Base-by-base conservation (phyloP, 1,140 invertebrate species). In the Papilio helenus region DNA sequence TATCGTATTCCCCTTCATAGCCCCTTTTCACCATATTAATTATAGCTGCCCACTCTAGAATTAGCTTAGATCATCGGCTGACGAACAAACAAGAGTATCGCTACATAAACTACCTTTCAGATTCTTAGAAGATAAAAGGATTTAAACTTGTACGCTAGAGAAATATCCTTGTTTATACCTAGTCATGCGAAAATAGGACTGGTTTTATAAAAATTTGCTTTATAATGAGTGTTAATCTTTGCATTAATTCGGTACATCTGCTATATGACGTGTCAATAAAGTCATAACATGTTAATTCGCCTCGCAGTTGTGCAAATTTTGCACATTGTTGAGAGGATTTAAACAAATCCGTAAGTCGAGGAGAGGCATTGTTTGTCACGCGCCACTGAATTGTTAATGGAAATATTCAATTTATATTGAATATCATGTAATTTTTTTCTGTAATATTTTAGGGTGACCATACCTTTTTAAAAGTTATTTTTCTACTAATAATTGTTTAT, bases 311-410 rank as follows among this genome's bases (percentile, higher is more conserved):
- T 68, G 61, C 61, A 68, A 68, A 68, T 68, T 18, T 68, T 12
- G 12, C 10, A 61, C 58, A 61, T 23, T 61, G 58, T 68, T 68
- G 14, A 49, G 42, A 49, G 72, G 44, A 74, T 74, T 49, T 49
- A 23, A 23, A 26, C 72, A 51, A 74, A 74, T 49, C 39, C 23
- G 23, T 81, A 83, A 85, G 73, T 23, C 83, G 58, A 16, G 58
- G 79, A n/a, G 51, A 14, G 3, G 68, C 39, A 83, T 84, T 86
- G 82, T 84, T 80, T 44, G 74, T 80, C 85, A 86, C 85, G 85
- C 79, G 39, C 79, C 20, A 73, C 55, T 51, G 42, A 55, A 44
- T 81, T 23, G 29, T 79, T 83, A 79, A 79, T 23, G 46, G 76
- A 81, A 81, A 82, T 79, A 81, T 34, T 79, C 44, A 39, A 39